phyloP scores from a whole-genome alignment of 2,797 vertebrate genomes.

The Holocentrus rufus region DNA sequence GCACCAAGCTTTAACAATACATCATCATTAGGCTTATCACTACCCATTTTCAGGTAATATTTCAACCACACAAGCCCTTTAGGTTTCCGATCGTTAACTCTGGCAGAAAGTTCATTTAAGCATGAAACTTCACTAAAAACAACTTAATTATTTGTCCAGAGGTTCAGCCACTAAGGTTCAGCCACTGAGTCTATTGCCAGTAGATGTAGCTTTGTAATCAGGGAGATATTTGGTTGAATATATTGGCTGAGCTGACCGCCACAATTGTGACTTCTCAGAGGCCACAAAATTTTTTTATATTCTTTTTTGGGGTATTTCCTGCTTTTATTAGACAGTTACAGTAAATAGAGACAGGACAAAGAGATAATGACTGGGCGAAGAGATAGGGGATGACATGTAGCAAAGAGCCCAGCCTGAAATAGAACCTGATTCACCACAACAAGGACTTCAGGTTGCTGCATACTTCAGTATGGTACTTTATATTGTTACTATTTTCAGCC shows the following conservation, averaged over 20 bases:
- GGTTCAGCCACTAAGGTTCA: slow-evolving; percentile 10
- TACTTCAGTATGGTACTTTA: too few relatives aligned
- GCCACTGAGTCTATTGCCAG: slow-evolving; percentile 11
- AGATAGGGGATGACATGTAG: too few relatives aligned
- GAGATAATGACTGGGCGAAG: too few relatives aligned
- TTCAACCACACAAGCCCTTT: slow-evolving; percentile 14
- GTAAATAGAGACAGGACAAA: too few relatives aligned
- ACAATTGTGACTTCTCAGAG: background rate
- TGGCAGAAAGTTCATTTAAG: slow-evolving; percentile 23
- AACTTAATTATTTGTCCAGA: slow-evolving; percentile 17
- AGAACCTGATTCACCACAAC: too few relatives aligned
- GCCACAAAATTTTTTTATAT: too few relatives aligned
- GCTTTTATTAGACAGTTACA: too few relatives aligned
- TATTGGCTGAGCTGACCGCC: slow-evolving; percentile 12
- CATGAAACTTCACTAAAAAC: slow-evolving; percentile 13
- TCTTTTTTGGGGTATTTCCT: too few relatives aligned
- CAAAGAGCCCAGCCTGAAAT: too few relatives aligned
- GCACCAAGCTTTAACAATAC: slow-evolving; percentile 23
- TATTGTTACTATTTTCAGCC: too few relatives aligned
- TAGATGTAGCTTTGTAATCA: slow-evolving; percentile 10
- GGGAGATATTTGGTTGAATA: slow-evolving; percentile 1
- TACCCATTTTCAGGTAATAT: slow-evolving; percentile 12
- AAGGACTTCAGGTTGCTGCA: too few relatives aligned
- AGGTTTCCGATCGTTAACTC: slow-evolving; percentile 21
- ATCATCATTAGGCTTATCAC: slow-evolving; percentile 19